Evolutionary conservation across 2,797 vertebrate genomes (phyloP).

Genomic region (Naso thynnoides): DNA sequence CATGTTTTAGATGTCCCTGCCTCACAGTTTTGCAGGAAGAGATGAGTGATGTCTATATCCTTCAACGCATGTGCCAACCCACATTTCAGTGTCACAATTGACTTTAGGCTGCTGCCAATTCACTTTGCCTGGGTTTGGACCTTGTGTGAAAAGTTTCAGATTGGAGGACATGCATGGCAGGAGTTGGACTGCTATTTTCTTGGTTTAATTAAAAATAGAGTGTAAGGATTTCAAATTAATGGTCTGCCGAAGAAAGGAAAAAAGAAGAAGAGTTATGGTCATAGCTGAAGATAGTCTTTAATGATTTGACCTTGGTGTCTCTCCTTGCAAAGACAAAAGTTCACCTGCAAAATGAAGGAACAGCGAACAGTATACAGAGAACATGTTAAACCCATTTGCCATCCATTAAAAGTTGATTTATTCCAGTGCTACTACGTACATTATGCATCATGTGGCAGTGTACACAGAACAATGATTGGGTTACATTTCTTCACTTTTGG

Average conservation of each 20-base stretch:
- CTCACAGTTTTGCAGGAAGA: conserved; percentile 45
- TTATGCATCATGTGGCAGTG: conserved; percentile 82
- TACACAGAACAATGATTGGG: conserved; percentile 83
- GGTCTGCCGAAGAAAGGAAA: conserved; percentile 11
- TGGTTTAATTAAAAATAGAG: not conserved
- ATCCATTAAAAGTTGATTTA: conserved; percentile 82
- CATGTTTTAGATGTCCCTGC: conserved; percentile 56
- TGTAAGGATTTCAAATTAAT: not conserved
- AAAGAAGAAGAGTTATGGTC: conserved; percentile 36
- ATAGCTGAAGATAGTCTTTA: conserved; percentile 80
- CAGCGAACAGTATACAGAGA: conserved; percentile 76
- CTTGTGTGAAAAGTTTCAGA: conserved; percentile 15
- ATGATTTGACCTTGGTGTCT: conserved; percentile 78
- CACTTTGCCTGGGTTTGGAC: not conserved
- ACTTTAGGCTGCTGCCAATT: conserved; percentile 14
- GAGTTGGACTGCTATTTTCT: not conserved
- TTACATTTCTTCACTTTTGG: conserved; percentile 72
- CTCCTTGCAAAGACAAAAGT: conserved; percentile 77
- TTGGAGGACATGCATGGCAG: conserved; percentile 2
- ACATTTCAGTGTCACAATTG: conserved; percentile 36
- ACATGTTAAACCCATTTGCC: conserved; percentile 76
- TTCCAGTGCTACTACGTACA: conserved; percentile 83
- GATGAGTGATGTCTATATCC: conserved; percentile 45
- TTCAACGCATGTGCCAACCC: conserved; percentile 38
- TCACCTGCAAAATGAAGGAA: conserved; percentile 78